phyloP scores from a whole-genome alignment of 2,113 vertebrate genomes.

The Gila orcuttii region DNA sequence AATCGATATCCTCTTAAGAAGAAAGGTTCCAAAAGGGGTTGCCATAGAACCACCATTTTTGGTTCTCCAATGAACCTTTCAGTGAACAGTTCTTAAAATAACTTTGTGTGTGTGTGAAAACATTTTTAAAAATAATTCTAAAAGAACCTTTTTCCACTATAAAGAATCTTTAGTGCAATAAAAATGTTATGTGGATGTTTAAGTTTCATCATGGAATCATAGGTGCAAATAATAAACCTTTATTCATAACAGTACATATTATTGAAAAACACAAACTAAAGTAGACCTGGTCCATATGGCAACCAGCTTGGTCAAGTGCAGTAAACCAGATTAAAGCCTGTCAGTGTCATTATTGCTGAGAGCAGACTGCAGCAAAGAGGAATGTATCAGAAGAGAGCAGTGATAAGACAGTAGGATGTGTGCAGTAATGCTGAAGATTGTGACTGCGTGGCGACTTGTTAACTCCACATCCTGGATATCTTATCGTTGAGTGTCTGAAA shows the following conservation, averaged over 20 bases:
- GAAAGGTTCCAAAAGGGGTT: too few relatives aligned
- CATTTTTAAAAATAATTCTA: too few relatives aligned
- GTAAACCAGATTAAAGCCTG: not conserved
- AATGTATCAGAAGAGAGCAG: not conserved
- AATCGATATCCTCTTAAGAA: not conserved
- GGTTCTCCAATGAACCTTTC: too few relatives aligned
- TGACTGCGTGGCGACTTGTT: constrained; percentile 17
- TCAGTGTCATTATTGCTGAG: not conserved
- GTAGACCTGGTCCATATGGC: not conserved
- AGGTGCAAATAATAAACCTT: too few relatives aligned
- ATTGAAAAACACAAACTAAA: not conserved
- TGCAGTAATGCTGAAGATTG: not conserved
- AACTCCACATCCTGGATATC: constrained; percentile 13
- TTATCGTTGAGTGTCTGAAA: constrained; percentile 2
- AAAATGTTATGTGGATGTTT: too few relatives aligned
- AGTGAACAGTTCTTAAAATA: too few relatives aligned
- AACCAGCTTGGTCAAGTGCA: not conserved
- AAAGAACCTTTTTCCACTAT: too few relatives aligned
- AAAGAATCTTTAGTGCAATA: too few relatives aligned
- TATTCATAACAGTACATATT: too few relatives aligned
- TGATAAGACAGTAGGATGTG: not conserved
- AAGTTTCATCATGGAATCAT: too few relatives aligned
- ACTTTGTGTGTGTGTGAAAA: too few relatives aligned
- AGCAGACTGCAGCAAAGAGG: not conserved
- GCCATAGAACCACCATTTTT: too few relatives aligned